Base-by-base conservation (phyloP, 2,113 vertebrate species). In the Psophia crepitans region DNA sequence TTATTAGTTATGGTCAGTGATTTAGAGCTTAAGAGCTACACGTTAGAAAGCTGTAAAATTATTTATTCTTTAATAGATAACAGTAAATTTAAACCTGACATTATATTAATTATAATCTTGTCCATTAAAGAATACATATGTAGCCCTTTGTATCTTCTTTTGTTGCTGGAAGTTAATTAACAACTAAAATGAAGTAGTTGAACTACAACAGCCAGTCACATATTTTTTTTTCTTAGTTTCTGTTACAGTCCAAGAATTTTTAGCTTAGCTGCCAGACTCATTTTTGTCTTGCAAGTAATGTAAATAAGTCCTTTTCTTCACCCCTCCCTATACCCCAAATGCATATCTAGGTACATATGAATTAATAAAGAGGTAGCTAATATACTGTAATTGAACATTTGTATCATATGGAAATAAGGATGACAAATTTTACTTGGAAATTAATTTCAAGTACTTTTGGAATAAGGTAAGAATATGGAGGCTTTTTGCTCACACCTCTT, bases 1-100 rank as follows among this genome's bases (percentile, higher is more conserved):
- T 97, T 98, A 96, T 98, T 98, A 97, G 97, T 98, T 98, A 98
- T 97, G 98, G 98, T 97, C 98, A 98, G 92, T 98, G 97, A 98
- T 97, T 98, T 98, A 98, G 97, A 96, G 90, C 79, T 92, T 95
- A 97, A 96, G 96, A 98, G 91, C 79, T 97, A 54, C 90, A 61
- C 0, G 95, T 97, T 98, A 98, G 88, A 96, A 97, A 90, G 93
- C 87, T 96, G 83, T 98, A 97, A 97, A 98, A 97, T 98, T 97
- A 98, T 97, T 98, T 98, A 95, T 98, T 98, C 74, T 95, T 97
- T 98, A 97, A 97, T 98, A 97, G 96, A 96, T 92, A 98, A 97
- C 95, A 97, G 71, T 98, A 98, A 97, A 98, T 98, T 97, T 97
- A 44, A 96, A 97, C 60, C 65, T 87, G 85, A 96, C 33, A 1